Evolutionary conservation across 2,797 vertebrate species (phyloP).

Genomic region (Fistularia commersonii): DNA sequence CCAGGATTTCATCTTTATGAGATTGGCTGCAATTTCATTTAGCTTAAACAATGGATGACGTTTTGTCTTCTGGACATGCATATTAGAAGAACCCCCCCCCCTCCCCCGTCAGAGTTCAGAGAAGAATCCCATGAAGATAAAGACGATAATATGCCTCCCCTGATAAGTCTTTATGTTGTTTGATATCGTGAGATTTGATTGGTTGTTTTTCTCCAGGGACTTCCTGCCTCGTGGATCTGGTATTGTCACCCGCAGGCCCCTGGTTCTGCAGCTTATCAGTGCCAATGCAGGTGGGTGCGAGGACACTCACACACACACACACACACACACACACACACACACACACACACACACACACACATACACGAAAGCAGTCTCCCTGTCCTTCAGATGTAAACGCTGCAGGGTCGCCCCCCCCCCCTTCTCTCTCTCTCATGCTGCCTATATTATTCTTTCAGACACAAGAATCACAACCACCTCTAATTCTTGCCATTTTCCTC

Average conservation of each 20-base stretch:
- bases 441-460: constrained; percentile 6
- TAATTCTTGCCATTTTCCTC: constrained; percentile 23
- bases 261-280: constrained; percentile 96
- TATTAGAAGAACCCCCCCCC: too few species aligned
- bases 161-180: constrained; percentile 13
- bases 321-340: constrained; percentile 10
- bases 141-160: too few species aligned
- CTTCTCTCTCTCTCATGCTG: constrained; percentile 1
- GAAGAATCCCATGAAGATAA: too few species aligned
- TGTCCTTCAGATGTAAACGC: constrained; percentile 12
- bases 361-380: constrained; percentile 4
- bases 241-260: constrained; percentile 92
- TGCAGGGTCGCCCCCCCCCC: constrained; percentile 2
- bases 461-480: constrained; percentile 1
- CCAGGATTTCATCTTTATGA: too few species aligned
- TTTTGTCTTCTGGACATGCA: too few species aligned
- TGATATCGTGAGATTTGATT: constrained; percentile 22
- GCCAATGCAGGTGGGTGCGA: constrained; percentile 83
- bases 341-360: constrained; percentile 4
- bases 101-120: too few species aligned
- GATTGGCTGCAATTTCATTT: too few species aligned
- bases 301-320: constrained; percentile 38
- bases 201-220: constrained; percentile 76
- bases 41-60: too few species aligned
- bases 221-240: constrained; percentile 95